Base-by-base conservation (phyloP, 2,797 vertebrate genomes). In the Neosilurus hyrtlii region DNA sequence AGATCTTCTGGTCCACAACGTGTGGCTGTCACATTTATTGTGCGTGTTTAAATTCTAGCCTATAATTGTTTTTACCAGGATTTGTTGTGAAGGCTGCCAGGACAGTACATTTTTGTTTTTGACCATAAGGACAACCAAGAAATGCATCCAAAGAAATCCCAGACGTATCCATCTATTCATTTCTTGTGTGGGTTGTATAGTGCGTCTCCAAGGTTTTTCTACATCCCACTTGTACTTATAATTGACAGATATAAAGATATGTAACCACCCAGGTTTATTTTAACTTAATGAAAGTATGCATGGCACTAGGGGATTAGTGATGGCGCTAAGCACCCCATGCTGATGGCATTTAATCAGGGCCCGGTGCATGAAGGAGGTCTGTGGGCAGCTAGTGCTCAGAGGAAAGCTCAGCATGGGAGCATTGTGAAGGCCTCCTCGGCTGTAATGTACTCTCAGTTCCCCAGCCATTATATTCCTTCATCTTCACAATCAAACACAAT, bases 331-430 rank as follows among this genome's bases (percentile, higher is more conserved):
- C 89, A 26, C 91, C 89, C 88, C 90, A 84, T 87, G 89, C 89
- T 89, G 91, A 87, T 90, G 90, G 88, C 92, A 91, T 94, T 87
- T 92, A 90, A 92, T 92, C 90, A 89, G 86, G 75, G 82, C 78
- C 76, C 62, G 80, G 81, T 79, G 79, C 86, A 82, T 81, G 81
- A 84, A 88, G 88, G 81, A 86, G 86, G 84, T 82, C 89, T 89
- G 52, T 82, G 85, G 88, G 91, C 89, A 88, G 85, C 49, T 77
- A 87, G 89, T 88, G 84, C 85, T 79, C 89, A 88, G 73, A 89
- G 92, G 90, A 86, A 83, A 89, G 88, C 85, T 88, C 87, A 86
- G 89, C 81, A 91, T 91, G 91, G 91, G 90, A 83, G 86, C 35
- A 71, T 82, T 90, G 88, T 91, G 89, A 85, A 89, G 83, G 9